Conservation (phyloP, 2,113 vertebrate species). For the Forbesichthys agassizii region DNA sequence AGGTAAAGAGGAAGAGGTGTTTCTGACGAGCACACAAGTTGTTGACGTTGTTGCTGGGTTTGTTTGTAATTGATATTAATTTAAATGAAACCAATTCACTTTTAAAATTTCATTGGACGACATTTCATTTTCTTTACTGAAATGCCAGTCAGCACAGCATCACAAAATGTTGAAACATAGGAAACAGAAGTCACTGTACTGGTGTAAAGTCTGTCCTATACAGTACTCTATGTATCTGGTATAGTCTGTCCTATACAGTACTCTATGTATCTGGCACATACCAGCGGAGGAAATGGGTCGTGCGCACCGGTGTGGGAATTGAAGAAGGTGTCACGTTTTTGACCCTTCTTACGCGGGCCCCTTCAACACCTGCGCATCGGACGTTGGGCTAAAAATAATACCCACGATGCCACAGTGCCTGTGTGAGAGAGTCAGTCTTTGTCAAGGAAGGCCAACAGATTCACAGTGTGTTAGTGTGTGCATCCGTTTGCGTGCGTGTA, state of each 20-base stretch:
- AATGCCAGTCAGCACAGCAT: no score
- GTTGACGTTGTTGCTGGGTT: no score
- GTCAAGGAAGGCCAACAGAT: background rate
- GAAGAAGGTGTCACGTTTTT: constrained; percentile 44
- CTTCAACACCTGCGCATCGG: constrained; percentile 56
- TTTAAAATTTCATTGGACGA: no score
- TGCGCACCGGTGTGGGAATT: constrained; percentile 53
- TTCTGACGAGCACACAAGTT: no score
- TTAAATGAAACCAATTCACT: no score
- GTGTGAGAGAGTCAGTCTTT: background rate
- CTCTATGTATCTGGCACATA: constrained; percentile 51
- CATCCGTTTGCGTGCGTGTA: no score
- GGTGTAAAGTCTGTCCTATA: no score
- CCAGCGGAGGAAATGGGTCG: constrained; percentile 61
- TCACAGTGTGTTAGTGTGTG: background rate
- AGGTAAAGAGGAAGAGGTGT: no score
- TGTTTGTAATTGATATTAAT: no score
- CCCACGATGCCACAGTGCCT: constrained; percentile 7
- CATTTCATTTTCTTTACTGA: no score
- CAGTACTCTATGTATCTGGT: constrained; percentile 8
- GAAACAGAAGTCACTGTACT: no score
- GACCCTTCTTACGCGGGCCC: constrained; percentile 48
- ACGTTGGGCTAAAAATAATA: constrained; percentile 60
- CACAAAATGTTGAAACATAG: no score
- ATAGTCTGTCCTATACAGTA: constrained; percentile 18